phyloP scores from a whole-genome alignment of 2,113 vertebrate species.

The Pangasianodon hypophthalmus region DNA sequence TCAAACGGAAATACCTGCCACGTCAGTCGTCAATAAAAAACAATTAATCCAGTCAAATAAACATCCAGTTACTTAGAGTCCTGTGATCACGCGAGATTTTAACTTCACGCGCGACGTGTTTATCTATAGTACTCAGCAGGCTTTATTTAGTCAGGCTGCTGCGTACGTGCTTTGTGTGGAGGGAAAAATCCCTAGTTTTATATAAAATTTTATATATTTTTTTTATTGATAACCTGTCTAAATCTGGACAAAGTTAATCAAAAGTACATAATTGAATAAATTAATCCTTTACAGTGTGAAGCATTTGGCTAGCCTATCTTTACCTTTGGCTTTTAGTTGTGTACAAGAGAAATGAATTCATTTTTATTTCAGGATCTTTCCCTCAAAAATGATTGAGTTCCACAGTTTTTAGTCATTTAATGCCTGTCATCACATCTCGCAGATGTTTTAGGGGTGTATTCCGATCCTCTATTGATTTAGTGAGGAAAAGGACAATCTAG shows the following conservation, averaged over 20 bases:
- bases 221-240: not conserved
- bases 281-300: not conserved
- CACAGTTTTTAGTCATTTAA: not conserved
- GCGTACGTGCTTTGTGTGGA: not conserved
- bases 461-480: not conserved
- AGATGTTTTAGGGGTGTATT: not conserved
- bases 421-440: not conserved
- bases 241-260: not conserved
- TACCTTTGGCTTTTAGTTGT: not conserved
- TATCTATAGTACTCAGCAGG: not conserved
- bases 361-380: not conserved
- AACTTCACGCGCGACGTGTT: constrained; percentile 12
- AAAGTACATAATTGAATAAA: not conserved
- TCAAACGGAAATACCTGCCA: not conserved
- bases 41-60: not conserved
- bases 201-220: not conserved
- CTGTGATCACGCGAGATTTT: constrained; percentile 29
- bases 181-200: not conserved
- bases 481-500: not conserved
- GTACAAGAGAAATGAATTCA: not conserved
- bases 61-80: not conserved
- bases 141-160: constrained; percentile 12
- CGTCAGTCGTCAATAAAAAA: not conserved
- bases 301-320: not conserved
- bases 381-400: not conserved